phyloP scores from a whole-genome alignment of 1,140 invertebrate genomes.

The Panulirus ornatus region DNA sequence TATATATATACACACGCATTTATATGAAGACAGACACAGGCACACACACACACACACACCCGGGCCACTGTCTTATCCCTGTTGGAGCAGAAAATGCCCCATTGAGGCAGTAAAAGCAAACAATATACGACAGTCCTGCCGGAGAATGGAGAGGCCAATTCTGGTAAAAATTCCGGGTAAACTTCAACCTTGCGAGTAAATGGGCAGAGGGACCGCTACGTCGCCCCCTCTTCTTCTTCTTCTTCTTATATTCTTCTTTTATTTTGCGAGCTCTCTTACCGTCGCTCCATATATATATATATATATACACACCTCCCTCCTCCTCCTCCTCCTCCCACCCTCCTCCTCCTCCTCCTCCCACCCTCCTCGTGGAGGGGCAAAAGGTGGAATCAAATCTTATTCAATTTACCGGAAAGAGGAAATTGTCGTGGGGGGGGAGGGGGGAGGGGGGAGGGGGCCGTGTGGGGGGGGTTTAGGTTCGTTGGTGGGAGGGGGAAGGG shows the following conservation, averaged over 20 bases:
- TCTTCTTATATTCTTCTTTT: background rate
- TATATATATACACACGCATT: background rate
- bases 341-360: too few relatives aligned
- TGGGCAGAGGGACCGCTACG: background rate
- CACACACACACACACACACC: background rate
- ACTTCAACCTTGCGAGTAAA: background rate
- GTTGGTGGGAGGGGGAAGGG: too few relatives aligned
- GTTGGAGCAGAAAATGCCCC: background rate
- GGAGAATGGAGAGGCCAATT: background rate
- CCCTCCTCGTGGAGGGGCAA: too few relatives aligned
- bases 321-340: too few relatives aligned
- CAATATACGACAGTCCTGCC: background rate
- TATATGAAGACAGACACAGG: background rate
- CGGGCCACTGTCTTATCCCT: background rate
- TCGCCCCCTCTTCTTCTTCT: background rate
- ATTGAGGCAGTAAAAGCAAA: background rate
- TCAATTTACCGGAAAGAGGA: background rate
- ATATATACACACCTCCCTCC: too few relatives aligned
- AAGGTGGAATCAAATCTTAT: constrained; percentile 17
- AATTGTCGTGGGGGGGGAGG: too few relatives aligned
- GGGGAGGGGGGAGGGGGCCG: background rate
- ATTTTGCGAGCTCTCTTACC: too few relatives aligned
- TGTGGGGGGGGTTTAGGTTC: too few relatives aligned
- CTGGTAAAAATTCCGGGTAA: background rate
- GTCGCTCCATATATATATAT: too few relatives aligned